Conservation (phyloP, 2,113 vertebrate species). For the Pleuronectes platessa region DNA sequence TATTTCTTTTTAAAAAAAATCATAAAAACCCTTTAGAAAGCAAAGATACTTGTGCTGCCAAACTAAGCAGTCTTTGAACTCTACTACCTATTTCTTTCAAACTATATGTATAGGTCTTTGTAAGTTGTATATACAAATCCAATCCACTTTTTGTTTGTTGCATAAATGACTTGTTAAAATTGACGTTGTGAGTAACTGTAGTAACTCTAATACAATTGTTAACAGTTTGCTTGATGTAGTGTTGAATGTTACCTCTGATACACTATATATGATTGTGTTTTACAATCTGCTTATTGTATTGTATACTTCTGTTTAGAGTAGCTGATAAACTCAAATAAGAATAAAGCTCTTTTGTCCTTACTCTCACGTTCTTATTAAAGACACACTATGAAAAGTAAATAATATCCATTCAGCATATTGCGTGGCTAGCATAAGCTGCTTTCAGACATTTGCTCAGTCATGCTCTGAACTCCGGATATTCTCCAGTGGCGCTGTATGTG, state of each 20-base stretch:
- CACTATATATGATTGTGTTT: background rate
- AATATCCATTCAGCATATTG: too few relatives aligned
- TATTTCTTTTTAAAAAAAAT: conserved; percentile 2
- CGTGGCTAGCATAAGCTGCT: too few relatives aligned
- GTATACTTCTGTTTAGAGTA: background rate
- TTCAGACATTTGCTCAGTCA: too few relatives aligned
- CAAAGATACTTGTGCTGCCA: conserved; percentile 14
- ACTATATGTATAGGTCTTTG: conserved; percentile 38
- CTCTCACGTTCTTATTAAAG: background rate
- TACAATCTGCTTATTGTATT: conserved; percentile 1
- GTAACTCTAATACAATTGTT: conserved; percentile 15
- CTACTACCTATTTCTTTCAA: conserved; percentile 7
- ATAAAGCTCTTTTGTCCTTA: background rate
- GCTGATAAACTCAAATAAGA: conserved; percentile 17
- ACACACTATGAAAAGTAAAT: background rate
- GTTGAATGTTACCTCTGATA: conserved; percentile 33
- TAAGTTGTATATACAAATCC: conserved; percentile 33
- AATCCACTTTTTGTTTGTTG: conserved; percentile 7
- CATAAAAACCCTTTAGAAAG: background rate
- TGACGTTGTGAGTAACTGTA: background rate
- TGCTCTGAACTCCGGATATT: too few relatives aligned
- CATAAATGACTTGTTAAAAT: background rate
- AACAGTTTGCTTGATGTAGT: conserved; percentile 3
- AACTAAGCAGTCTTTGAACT: background rate
- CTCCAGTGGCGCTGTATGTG: too few relatives aligned